Evolutionary conservation across 1,140 invertebrate genomes (phyloP).

Genomic region (Hirudo medicinalis): DNA sequence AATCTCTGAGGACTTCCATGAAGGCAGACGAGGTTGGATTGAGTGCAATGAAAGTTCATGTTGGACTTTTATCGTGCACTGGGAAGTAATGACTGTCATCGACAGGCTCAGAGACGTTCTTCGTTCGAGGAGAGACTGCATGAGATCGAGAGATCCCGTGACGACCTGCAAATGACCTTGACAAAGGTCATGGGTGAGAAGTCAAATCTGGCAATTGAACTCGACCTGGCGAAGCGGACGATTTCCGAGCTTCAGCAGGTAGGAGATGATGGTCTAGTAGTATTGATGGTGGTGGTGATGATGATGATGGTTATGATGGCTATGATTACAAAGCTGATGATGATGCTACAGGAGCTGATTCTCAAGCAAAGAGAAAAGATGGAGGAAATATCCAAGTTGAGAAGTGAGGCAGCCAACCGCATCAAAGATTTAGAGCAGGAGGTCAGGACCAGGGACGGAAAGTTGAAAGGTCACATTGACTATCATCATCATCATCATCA

Average conservation of each 20-base stretch:
- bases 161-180: conserved; percentile 1
- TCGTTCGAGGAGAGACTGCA: not conserved
- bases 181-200: not conserved
- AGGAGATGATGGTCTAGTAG: too few species aligned
- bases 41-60: too few species aligned
- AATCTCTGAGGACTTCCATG: too few species aligned
- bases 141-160: not conserved
- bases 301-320: too few species aligned
- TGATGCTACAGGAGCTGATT: not conserved
- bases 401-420: not conserved
- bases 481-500: not conserved
- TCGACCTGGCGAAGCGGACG: not conserved
- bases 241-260: not conserved
- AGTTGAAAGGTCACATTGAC: not conserved
- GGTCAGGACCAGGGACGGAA: not conserved
- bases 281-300: too few species aligned
- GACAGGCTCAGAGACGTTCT: not conserved
- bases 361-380: not conserved
- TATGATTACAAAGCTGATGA: too few species aligned
- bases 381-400: not conserved
- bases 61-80: too few species aligned
- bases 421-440: not conserved
- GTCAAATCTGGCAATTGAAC: not conserved
- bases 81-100: not conserved
- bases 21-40: too few species aligned